Percentiles rank a stretch among this genome's conserved stretches.
Conservation (phyloP, 2,888 invertebrate species). For the Apamea anceps region DNA sequence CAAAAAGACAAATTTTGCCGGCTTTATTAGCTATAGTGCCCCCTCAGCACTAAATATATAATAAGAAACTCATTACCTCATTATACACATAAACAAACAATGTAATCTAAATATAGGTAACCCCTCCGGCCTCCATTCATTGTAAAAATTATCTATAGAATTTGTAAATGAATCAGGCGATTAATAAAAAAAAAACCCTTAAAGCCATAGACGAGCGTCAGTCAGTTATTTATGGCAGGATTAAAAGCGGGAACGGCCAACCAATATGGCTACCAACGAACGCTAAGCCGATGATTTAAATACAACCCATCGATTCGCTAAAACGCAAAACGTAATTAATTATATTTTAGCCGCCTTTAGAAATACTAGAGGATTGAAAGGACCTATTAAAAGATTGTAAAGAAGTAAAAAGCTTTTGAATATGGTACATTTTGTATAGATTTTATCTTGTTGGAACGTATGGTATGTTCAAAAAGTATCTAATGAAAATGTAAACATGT, state of each 20-base stretch:
- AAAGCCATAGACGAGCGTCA: constrained; percentile 80
- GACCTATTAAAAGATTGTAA: constrained; percentile 60
- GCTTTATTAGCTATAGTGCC: no score
- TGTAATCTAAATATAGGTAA: not conserved
- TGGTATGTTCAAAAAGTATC: not conserved
- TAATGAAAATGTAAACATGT: not conserved
- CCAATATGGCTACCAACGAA: constrained; percentile 80
- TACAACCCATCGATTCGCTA: constrained; percentile 82
- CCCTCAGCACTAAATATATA: no score
- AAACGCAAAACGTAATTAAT: constrained; percentile 81
- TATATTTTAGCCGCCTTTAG: constrained; percentile 80
- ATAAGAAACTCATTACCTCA: no score
- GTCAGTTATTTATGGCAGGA: constrained; percentile 85
- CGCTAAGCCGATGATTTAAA: constrained; percentile 87
- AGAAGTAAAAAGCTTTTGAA: constrained; percentile 52
- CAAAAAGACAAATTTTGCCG: no score
- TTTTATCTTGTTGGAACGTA: constrained; percentile 45
- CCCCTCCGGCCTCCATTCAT: constrained; percentile 7
- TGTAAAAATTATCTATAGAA: constrained; percentile 35
- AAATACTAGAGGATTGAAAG: constrained; percentile 69
- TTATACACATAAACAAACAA: no score
- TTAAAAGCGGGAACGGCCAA: constrained; percentile 78
- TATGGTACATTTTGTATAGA: constrained; percentile 54
- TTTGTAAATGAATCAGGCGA: constrained; percentile 48
- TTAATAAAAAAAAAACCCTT: constrained; percentile 62